These are phyloP conservation scores for Gymnoscopelus microlampas DNA, from an alignment of 2,797 vertebrate species.

Conservation along the genomic window DNA sequence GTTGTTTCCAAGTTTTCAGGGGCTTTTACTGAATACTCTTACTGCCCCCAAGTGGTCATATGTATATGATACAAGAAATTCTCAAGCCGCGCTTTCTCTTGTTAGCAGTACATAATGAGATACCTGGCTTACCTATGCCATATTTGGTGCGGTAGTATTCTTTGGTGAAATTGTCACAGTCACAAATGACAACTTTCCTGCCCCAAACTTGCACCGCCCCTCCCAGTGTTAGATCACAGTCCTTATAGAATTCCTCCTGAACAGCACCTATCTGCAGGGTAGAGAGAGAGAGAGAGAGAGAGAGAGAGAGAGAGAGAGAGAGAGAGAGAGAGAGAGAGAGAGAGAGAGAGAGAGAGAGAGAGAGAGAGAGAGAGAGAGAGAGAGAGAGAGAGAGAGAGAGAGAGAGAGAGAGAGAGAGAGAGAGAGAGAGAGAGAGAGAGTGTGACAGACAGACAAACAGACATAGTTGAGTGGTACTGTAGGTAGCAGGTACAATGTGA, in stretches of 20 bases:
- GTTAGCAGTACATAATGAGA: too few relatives aligned
- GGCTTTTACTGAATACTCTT: conserved; percentile 36
- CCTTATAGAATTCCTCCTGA: conserved; percentile 87
- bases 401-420: neutral
- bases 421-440: too few relatives aligned
- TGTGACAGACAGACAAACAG: neutral
- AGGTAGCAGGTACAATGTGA: too few relatives aligned
- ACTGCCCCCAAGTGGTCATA: conserved; percentile 76
- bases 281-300: conserved; percentile 30
- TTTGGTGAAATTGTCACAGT: conserved; percentile 94
- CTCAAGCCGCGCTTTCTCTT: too few relatives aligned
- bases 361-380: conserved; percentile 29
- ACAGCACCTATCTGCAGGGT: conserved; percentile 84
- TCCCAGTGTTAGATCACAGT: conserved; percentile 88
- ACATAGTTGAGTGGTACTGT: too few relatives aligned
- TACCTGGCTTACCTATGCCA: conserved; percentile 83
- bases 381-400: too few relatives aligned
- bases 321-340: neutral
- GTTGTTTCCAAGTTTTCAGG: neutral
- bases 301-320: too few relatives aligned
- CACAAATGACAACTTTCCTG: conserved; percentile 86
- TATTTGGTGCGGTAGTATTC: conserved; percentile 89
- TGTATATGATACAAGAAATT: conserved; percentile 25
- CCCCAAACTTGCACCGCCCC: conserved; percentile 90
- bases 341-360: neutral